A percentile compares a stretch with the other conserved stretches of the same genome.
These are phyloP conservation scores for Zosterops pallidus DNA, from an alignment of 2,113 vertebrate genomes.

Conservation along the genomic window DNA sequence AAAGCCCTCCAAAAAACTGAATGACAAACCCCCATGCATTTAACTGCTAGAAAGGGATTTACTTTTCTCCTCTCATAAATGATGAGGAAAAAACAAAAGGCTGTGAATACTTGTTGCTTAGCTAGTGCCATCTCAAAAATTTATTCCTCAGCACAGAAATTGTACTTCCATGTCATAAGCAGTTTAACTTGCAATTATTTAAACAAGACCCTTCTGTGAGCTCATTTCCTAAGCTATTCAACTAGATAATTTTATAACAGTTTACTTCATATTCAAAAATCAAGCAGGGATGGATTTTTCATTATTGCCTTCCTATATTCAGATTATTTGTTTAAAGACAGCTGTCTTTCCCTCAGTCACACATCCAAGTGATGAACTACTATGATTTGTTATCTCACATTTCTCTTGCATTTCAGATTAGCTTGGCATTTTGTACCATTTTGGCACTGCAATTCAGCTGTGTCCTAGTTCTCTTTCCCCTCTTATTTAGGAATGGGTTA, in stretches of 20 bases:
- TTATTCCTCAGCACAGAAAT: not conserved
- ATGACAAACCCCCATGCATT: not conserved
- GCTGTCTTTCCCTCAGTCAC: not conserved
- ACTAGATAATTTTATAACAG: not conserved
- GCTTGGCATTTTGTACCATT: not conserved
- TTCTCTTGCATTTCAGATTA: not conserved
- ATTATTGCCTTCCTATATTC: not conserved
- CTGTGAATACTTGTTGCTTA: not conserved
- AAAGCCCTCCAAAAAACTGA: not conserved
- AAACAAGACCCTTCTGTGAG: not conserved
- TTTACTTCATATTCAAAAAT: not conserved
- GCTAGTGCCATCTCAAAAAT: not conserved
- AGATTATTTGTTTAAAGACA: not conserved
- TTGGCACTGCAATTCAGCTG: not conserved
- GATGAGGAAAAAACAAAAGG: not conserved
- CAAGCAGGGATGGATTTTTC: not conserved
- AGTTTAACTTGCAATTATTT: not conserved
- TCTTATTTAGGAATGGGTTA: conserved; percentile 24
- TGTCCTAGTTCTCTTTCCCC: not conserved
- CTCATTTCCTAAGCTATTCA: not conserved
- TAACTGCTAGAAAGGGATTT: not conserved
- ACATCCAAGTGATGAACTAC: not conserved
- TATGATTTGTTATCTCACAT: not conserved
- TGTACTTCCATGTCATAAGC: not conserved
- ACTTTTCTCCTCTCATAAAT: not conserved